Conservation (phyloP, 2,113 vertebrate genomes). For the Gasterosteus aculeatus region DNA sequence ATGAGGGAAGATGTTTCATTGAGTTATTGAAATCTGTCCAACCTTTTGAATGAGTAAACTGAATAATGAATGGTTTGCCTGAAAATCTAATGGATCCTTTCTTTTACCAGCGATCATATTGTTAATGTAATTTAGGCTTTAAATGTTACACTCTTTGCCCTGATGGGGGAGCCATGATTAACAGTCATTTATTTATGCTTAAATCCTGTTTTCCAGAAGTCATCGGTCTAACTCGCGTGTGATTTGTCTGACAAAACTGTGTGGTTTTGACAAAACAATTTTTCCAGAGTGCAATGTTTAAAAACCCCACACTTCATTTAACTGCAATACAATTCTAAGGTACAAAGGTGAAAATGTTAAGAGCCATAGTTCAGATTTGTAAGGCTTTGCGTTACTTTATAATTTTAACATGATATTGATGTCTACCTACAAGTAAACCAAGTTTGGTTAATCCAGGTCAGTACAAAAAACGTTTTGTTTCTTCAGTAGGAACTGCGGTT, state of each 20-base stretch:
- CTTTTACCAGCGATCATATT: neutral
- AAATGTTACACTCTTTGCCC: neutral
- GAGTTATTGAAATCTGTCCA: neutral
- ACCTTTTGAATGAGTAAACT: neutral
- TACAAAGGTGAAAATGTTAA: neutral
- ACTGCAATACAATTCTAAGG: neutral
- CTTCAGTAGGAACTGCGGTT: neutral
- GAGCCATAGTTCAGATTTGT: neutral
- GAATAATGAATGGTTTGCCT: neutral
- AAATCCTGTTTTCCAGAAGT: neutral
- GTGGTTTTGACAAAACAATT: constrained; percentile 2
- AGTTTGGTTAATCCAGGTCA: neutral
- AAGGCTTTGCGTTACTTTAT: neutral
- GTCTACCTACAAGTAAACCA: neutral
- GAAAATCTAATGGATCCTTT: neutral
- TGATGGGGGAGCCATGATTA: neutral
- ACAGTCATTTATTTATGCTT: neutral
- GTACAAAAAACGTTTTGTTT: neutral
- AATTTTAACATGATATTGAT: neutral
- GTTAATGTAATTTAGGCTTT: neutral
- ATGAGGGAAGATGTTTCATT: neutral
- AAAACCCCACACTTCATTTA: neutral
- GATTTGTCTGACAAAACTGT: neutral
- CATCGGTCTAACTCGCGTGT: neutral
- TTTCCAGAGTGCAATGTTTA: neutral